Base-by-base conservation (phyloP, 2,888 invertebrate species). In the Caenorhabditis parvicauda region DNA sequence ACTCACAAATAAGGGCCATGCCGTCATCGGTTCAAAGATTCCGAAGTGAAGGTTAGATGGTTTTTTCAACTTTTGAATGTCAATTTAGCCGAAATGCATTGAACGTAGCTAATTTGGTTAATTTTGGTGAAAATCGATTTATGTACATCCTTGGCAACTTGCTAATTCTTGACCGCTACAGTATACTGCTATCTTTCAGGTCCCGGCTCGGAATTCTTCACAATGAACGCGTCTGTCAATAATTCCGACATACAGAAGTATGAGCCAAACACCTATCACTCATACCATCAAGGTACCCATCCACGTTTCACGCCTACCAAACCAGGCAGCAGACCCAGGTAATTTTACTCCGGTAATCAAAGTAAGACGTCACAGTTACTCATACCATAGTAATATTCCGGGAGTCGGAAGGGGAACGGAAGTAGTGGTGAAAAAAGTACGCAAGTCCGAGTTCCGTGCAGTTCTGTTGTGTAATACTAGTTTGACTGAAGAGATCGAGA, bases 1-100 rank as follows among this genome's bases (percentile, higher is more conserved):
- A 56, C 50, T 51, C 51, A 2, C n/a, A n/a, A n/a, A 58, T 58
- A 21, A 43, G 62, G 2, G 54, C 62, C 38, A 62, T 62, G 50
- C 61, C 61, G n/a, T 57, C 61, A 6, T 61, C 73, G 0, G 67
- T 76, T 27, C 76, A 76, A 42, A 37, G 76, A 55, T 76, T 75
- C 54, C 58, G 70, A 19, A 75, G 75, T 52, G 76, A 76, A 74
- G 76, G 76, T 57, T 19, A 2, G 28, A n/a, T n/a, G n/a, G n/a
- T n/a, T 49, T 5, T 24, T 46, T 24, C 4, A 2, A 29, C n/a
- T n/a, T n/a, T n/a, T 29, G 2, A 17, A 21, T 28, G 2, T 45
- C 7, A 17, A 17, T 22, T 45, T n/a, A 17, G 3, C n/a, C 14
- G 6, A 21, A 43, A 43, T n/a, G 39, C 39, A 39, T 39, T 5